Base-by-base conservation (phyloP, 2,797 vertebrate species). In the Echiichthys vipera region DNA sequence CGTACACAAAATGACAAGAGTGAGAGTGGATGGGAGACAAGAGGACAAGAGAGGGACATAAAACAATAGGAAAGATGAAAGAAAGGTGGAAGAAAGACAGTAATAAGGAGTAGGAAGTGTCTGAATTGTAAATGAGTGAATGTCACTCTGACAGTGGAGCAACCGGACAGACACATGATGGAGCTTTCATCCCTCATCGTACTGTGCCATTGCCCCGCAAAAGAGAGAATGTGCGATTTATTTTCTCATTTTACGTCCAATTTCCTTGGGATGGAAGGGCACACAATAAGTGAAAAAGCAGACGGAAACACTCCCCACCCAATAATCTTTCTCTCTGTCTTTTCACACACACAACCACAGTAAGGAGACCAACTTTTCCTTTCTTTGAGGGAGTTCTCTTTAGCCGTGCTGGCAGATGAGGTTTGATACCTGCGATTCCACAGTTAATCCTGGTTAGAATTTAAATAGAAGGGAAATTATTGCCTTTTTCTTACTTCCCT, bases 381-480 rank as follows among this genome's bases (percentile, higher is more conserved):
- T 85, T 87, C 89, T 91, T 85, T 70, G 80, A 85, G 81, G 63
- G 79, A 87, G 74, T 85, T 81, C 70, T 83, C 84, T 90, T 88
- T 12, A 82, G 78, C 76, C 24, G 65, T 15, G 17, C 54, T 27
- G 59, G 79, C 85, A 83, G 91, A 92, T 89, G 79, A 90, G 84
- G 79, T 85, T 84, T 89, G 90, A 94, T 92, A 93, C 90, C 88
- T 77, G 82, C 68, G 78, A 94, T 94, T 93, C 83, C 82, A 70
- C 84, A 70, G 74, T 92, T 94, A 94, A 95, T 95, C 93, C 94
- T 70, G 80, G 92, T 91, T 90, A 74, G 83, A 94, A 95, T 94
- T 94, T 86, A 90, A 94, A 94, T 89, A 83, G 88, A 84, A 74
- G 62, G 67, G 85, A 92, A 93, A 94, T 95, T 85, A 93, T 92